A percentile compares a stretch with the other conserved stretches of the same genome.
Evolutionary conservation across 2,113 vertebrate genomes (phyloP).

Genomic region (Shinisaurus crocodilurus): DNA sequence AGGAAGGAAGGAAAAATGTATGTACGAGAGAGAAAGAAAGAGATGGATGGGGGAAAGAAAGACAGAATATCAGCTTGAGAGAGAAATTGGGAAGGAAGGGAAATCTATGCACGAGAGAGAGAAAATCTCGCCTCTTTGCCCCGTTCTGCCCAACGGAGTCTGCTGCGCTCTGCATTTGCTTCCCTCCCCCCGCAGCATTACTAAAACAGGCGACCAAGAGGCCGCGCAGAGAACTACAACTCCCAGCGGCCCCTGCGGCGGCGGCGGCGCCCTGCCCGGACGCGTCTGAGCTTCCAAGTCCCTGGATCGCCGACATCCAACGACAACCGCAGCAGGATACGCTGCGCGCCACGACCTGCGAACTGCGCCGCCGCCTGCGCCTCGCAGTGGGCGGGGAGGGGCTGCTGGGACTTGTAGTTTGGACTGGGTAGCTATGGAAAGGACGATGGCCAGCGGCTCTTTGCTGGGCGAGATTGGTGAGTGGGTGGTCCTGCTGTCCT

Average conservation of each 20-base stretch:
- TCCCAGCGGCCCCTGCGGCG: conserved; percentile 12
- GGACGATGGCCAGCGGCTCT: not conserved
- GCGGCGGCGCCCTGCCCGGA: too few relatives aligned
- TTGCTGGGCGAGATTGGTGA: conserved; percentile 69
- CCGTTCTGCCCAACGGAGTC: too few relatives aligned
- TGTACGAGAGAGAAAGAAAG: not conserved
- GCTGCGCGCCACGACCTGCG: too few relatives aligned
- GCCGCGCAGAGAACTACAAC: conserved; percentile 46
- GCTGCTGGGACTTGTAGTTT: not conserved
- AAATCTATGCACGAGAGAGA: not conserved
- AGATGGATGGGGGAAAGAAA: conserved; percentile 40
- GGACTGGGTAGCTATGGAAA: conserved; percentile 55
- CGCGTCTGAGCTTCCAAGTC: not conserved
- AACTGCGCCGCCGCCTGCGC: too few relatives aligned
- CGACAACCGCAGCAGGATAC: too few relatives aligned
- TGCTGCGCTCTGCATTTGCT: rapidly evolving
- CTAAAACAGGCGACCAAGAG: too few relatives aligned
- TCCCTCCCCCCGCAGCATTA: too few relatives aligned
- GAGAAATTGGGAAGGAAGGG: not conserved
- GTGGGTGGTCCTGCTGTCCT: not conserved
- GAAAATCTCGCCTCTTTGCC: too few relatives aligned
- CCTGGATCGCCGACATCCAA: too few relatives aligned
- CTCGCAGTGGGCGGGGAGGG: not conserved
- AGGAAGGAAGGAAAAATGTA: too few relatives aligned
- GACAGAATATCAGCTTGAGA: too few relatives aligned